These are phyloP conservation scores for Pachypanchax playfairii DNA, from an alignment of 2,113 vertebrate genomes.

Conservation along the genomic window DNA sequence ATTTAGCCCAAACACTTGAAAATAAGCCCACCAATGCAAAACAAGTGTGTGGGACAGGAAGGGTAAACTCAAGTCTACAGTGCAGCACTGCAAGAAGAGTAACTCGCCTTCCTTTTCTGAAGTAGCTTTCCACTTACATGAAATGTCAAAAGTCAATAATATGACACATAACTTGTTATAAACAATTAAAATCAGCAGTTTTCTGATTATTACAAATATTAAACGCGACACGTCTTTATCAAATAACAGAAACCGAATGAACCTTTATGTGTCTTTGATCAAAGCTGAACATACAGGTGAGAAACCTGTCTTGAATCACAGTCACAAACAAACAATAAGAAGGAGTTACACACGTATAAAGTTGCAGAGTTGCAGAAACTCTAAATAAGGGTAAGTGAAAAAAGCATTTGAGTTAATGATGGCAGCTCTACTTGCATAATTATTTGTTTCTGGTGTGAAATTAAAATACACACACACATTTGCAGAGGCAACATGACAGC, in stretches of 20 bases:
- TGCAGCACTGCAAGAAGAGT: neutral
- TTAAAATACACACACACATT: too few species aligned
- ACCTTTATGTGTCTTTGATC: neutral
- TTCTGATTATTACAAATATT: too few species aligned
- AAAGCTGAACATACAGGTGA: neutral
- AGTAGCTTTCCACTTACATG: slow-evolving; percentile 4
- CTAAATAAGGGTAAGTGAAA: too few species aligned
- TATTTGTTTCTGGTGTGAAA: too few species aligned
- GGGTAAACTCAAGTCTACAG: neutral
- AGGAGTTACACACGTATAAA: too few species aligned
- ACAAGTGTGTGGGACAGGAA: slow-evolving; percentile 25
- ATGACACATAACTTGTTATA: neutral
- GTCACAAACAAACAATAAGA: neutral
- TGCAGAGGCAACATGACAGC: too few species aligned
- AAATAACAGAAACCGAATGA: too few species aligned
- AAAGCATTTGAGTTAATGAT: too few species aligned
- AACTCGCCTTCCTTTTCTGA: slow-evolving; percentile 14
- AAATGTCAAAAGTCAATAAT: neutral
- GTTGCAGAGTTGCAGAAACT: too few species aligned
- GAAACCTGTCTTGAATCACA: neutral
- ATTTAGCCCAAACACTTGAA: slow-evolving; percentile 39
- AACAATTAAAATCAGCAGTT: too few species aligned
- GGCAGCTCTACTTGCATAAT: too few species aligned
- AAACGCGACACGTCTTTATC: too few species aligned
- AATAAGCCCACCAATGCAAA: slow-evolving; percentile 38